A percentile compares a stretch with the other conserved stretches of the same genome.
Conservation (phyloP, 2,113 vertebrate species). For the Ophiodon elongatus region DNA sequence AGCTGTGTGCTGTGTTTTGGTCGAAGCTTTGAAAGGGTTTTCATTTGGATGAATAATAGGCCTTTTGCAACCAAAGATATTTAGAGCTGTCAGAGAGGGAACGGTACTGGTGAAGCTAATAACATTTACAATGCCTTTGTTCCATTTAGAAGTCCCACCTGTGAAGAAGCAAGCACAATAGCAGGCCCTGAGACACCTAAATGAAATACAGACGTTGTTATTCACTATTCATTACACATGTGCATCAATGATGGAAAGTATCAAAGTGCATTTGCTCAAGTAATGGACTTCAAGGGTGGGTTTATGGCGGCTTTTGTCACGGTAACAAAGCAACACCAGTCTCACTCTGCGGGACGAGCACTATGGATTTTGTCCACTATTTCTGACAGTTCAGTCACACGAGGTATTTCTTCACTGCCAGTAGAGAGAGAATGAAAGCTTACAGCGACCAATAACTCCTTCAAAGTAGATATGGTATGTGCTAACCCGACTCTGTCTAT, state of each 20-base stretch:
- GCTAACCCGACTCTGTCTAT: neutral
- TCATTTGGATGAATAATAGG: conserved; percentile 18
- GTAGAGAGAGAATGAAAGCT: neutral
- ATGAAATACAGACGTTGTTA: conserved; percentile 8
- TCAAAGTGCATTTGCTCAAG: neutral
- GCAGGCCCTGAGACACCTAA: neutral
- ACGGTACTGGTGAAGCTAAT: conserved; percentile 18
- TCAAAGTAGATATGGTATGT: neutral
- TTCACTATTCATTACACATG: conserved; percentile 1
- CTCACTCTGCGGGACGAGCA: neutral
- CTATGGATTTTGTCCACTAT: neutral
- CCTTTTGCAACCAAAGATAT: neutral
- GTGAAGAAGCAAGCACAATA: neutral
- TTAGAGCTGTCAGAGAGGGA: neutral
- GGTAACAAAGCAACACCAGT: neutral
- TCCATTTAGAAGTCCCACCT: conserved; percentile 9
- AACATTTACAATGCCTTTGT: conserved; percentile 5
- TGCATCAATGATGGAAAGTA: neutral
- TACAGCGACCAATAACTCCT: neutral
- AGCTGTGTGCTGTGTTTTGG: conserved; percentile 14
- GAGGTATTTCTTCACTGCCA: neutral
- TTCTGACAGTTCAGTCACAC: neutral
- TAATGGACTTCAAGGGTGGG: neutral
- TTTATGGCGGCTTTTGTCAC: neutral
- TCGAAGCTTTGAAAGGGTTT: conserved; percentile 16